Percentiles rank a stretch among this genome's conserved stretches.
These are phyloP conservation scores for Pseudomyrmex pallidus DNA, from an alignment of 1,140 invertebrate genomes.

Conservation along the genomic window DNA sequence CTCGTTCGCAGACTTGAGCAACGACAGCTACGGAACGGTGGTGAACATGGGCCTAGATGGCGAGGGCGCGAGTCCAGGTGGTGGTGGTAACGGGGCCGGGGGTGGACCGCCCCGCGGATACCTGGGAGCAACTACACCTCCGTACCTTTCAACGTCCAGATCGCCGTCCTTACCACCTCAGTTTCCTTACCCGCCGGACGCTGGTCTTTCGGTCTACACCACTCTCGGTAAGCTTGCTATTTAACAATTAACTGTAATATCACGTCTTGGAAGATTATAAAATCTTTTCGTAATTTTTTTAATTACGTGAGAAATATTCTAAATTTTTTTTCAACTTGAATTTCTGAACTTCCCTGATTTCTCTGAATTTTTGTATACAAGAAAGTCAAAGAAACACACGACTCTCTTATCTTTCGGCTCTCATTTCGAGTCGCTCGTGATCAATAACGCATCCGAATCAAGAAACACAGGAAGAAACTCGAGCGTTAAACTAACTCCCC, in stretches of 20 bases:
- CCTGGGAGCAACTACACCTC: conserved; percentile 89
- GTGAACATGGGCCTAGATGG: conserved; percentile 91
- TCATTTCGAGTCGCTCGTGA: not conserved
- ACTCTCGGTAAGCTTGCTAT: conserved; percentile 88
- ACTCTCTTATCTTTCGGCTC: not conserved
- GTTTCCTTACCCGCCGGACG: conserved; percentile 89
- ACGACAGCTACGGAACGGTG: conserved; percentile 94
- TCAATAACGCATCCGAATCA: conserved; percentile 24
- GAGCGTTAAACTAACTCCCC: conserved; percentile 25
- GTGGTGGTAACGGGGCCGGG: conserved; percentile 85
- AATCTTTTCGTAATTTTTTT: too few relatives aligned
- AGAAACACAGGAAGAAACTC: not conserved
- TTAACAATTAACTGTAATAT: not conserved
- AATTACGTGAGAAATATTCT: not conserved
- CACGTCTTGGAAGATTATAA: not conserved
- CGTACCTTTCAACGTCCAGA: conserved; percentile 92
- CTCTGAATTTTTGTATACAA: not conserved
- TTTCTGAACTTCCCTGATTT: not conserved
- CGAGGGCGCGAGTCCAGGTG: conserved; percentile 92
- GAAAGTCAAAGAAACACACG: too few relatives aligned
- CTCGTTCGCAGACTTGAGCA: conserved; percentile 89
- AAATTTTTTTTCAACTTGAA: not conserved
- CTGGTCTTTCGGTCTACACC: conserved; percentile 91
- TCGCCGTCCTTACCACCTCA: conserved; percentile 88
- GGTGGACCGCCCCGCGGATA: conserved; percentile 86